phyloP scores from a whole-genome alignment of 2,888 invertebrate species.

The Artemia sinica region DNA sequence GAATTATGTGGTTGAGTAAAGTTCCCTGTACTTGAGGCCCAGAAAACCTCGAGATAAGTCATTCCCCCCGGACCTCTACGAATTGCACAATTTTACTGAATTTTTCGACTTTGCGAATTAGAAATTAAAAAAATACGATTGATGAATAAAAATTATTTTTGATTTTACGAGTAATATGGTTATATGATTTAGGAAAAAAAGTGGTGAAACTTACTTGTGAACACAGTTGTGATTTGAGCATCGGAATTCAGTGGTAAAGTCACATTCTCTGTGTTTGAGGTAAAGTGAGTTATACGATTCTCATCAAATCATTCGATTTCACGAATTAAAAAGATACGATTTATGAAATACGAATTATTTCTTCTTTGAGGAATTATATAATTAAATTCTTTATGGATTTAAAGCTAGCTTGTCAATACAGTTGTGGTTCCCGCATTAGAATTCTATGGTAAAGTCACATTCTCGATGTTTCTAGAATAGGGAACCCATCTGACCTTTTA shows the following conservation, averaged over 20 bases:
- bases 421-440: constrained; percentile 67
- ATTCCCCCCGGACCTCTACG: constrained; percentile 34
- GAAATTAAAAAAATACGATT: too few species aligned
- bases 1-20: constrained; percentile 57
- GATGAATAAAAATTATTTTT: too few species aligned
- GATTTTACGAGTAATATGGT: too few species aligned
- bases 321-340: too few species aligned
- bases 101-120: too few species aligned
- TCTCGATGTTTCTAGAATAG: constrained; percentile 41
- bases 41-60: constrained; percentile 68
- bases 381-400: too few species aligned
- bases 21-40: constrained; percentile 44
- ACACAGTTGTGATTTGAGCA: constrained; percentile 77
- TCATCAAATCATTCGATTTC: too few species aligned
- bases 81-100: too few species aligned
- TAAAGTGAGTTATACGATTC: constrained; percentile 37
- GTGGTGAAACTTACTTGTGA: constrained; percentile 35
- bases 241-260: constrained; percentile 56
- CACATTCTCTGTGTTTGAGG: constrained; percentile 56
- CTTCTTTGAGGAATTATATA: too few species aligned
- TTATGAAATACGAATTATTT: too few species aligned
- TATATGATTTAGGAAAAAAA: too few species aligned
- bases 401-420: constrained; percentile 48
- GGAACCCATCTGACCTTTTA: constrained; percentile 38
- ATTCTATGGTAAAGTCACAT: constrained; percentile 58